Conservation (phyloP, 2,888 invertebrate species). For the Oscheius sp. region DNA sequence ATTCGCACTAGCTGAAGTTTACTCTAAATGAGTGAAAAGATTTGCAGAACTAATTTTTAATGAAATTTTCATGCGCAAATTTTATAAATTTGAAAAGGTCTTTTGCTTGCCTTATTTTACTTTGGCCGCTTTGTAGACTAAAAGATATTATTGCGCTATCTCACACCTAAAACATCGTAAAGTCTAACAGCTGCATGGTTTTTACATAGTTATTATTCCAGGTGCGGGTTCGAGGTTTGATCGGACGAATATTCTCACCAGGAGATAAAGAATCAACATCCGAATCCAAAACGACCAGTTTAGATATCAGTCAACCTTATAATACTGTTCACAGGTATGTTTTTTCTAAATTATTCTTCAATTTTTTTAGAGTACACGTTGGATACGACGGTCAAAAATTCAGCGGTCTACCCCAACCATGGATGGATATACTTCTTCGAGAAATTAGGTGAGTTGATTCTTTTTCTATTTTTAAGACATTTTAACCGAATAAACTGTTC, state of each 20-base stretch:
- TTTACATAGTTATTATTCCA: constrained; percentile 28
- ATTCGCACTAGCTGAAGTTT: too few species aligned
- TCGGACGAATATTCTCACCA: constrained; percentile 56
- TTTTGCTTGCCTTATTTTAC: too few species aligned
- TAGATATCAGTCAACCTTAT: constrained; percentile 66
- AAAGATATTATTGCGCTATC: too few species aligned
- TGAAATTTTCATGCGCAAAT: too few species aligned
- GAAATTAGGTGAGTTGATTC: constrained; percentile 60
- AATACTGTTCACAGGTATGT: constrained; percentile 61
- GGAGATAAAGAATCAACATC: constrained; percentile 41
- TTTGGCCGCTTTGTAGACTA: too few species aligned
- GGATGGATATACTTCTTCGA: constrained; percentile 65
- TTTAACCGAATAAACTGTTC: neutral
- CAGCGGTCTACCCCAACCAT: constrained; percentile 67
- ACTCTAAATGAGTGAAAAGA: too few species aligned
- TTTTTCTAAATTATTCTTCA: neutral
- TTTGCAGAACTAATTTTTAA: too few species aligned
- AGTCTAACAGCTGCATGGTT: neutral
- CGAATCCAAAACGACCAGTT: constrained; percentile 44
- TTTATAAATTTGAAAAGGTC: too few species aligned
- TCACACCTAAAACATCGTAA: too few species aligned
- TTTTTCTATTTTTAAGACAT: neutral
- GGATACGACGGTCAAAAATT: constrained; percentile 69
- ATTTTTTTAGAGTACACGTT: constrained; percentile 55
- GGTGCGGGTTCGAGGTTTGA: constrained; percentile 55